phyloP scores from a whole-genome alignment of 2,113 vertebrate genomes.

The Nyctibius bracteatus region DNA sequence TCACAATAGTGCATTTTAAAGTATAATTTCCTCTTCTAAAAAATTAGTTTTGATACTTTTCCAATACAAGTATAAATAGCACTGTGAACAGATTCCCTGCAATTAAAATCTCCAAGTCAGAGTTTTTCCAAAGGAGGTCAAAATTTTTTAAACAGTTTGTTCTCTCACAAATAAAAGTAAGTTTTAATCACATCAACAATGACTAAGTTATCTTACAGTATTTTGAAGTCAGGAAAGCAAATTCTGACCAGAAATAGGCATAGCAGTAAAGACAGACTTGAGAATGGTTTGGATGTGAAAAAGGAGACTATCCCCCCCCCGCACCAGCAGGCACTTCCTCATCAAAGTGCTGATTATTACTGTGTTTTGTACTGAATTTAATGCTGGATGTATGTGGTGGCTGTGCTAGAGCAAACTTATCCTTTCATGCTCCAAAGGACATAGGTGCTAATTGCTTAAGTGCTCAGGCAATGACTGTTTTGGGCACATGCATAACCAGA shows the following conservation, averaged over 20 bases:
- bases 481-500: background rate
- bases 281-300: accelerated
- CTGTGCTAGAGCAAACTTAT: background rate
- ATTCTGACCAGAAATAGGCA: background rate
- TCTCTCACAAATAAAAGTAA: background rate
- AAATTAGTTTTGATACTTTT: slow-evolving; percentile 60
- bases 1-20: slow-evolving; percentile 53
- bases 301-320: background rate
- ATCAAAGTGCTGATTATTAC: accelerated
- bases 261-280: background rate
- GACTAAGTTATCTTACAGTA: background rate
- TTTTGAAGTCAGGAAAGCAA: background rate
- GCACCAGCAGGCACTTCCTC: background rate
- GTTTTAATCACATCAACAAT: background rate
- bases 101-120: slow-evolving; percentile 56
- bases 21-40: slow-evolving; percentile 57
- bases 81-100: slow-evolving; percentile 26
- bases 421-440: background rate
- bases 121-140: slow-evolving; percentile 46
- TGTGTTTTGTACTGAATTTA: background rate
- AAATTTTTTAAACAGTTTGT: background rate
- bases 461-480: background rate
- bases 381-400: accelerated
- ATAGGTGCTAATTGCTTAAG: background rate
- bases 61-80: slow-evolving; percentile 65